Base-by-base conservation (phyloP, 2,888 invertebrate genomes). In the Polylopha cassiicola region DNA sequence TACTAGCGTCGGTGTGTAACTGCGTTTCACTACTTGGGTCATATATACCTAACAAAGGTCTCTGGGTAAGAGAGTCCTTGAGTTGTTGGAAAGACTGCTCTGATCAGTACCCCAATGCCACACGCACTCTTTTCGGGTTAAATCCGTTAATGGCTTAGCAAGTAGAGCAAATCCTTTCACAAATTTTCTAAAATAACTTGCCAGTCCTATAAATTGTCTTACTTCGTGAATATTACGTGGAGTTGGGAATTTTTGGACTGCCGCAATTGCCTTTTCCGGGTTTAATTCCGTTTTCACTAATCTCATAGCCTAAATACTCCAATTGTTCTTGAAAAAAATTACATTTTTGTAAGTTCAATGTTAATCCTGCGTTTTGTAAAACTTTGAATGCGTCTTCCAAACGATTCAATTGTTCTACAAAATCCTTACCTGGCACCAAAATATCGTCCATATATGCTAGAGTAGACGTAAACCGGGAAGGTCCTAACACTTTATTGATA, bases 1-100 rank as follows among this genome's bases (percentile, higher is more conserved):
- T 34, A 31, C 61, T 58, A 0, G 66, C 65, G 34, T 67, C 67
- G 0, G 65, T 65, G 22, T 67, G 66, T 2, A 61, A 43, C 8
- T 59, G 52, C 0, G 52, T 55, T 10, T 45, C 39, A 3, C 31
- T 33, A 0, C 38, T 24, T 2, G 47, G 51, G 15, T 58, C 42
- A 32, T 50, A 60, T 11, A 63, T 24, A 0, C 44, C 48, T 15
- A 69, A 24, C 0, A 65, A 36, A 2, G 57, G 55, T 22, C 50
- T 37, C 4, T 33, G 31, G 1, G 32, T 34, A 3, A 66, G 36
- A 3, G 22, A 26, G 5, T 26, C 8, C 30, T 60, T 61, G 28
- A 65, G 27, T 10, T 10, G 14, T 0, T 33, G 5, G 20, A 61
- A 50, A 2, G 50, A 51, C 3, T 43, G 7, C 1, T 43, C 21